Base-by-base conservation (phyloP, 2,113 vertebrate species). In the Colaptes auratus region DNA sequence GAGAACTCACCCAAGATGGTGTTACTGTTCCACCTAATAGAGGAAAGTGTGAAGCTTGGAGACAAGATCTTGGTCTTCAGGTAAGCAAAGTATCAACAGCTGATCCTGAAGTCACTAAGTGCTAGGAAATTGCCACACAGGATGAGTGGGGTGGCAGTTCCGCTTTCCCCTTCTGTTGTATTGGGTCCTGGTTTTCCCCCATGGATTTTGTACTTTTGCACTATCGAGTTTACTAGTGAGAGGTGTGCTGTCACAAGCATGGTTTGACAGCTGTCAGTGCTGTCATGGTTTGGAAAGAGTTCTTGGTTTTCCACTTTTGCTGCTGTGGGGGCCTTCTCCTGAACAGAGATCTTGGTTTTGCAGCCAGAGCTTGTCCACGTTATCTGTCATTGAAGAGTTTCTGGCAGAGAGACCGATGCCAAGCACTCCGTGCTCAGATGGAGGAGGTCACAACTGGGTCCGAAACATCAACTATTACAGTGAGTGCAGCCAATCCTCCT, bases 1-100 rank as follows among this genome's bases (percentile, higher is more conserved):
- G 98, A 99, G 91, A 99, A 99, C 96, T 99, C 99, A 2, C 99
- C 99, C 56, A 99, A 99, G 96, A 99, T 99, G 99, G 98, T 99
- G 70, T 96, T 99, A 79, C 98, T 99, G n/a, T 99, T 99, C 95
- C 98, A 99, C 95, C 93, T 99, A 92, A 99, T 99, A 67, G 99
- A 99, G 25, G 99, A 99, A 95, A 99, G 99, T 33, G 98, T 99
- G 83, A 98, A 97, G 91, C 98, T 98, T 93, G 97, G 98, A 96
- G 99, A 99, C 96, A 99, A 99, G 98, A 98, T 99, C 82, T 98
- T 99, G 69, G 98, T 99, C 60, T 99, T 99, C 95, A 99, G 99
- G 99, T 99, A 97, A 95, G 96, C 92, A 42, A 56, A 58, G 23
- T 61, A 39, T 52, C 60, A 77, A 35, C 63, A 66, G 2, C 7